These are phyloP conservation scores for Chauna torquata DNA, from an alignment of 2,113 vertebrate species.

Conservation along the genomic window DNA sequence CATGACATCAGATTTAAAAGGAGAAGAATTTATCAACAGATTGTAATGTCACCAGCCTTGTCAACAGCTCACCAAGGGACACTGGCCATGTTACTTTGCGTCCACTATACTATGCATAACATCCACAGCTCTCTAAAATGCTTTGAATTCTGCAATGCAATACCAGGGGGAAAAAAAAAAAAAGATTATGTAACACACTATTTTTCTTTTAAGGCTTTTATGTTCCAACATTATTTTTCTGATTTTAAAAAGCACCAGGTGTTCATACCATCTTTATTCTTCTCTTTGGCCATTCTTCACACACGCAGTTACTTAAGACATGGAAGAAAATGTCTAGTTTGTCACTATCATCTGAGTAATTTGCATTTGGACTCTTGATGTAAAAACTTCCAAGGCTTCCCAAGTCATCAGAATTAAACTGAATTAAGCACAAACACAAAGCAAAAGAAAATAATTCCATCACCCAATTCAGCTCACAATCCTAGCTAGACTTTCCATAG, in stretches of 20 bases:
- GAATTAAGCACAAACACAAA: not conserved
- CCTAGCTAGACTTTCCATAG: slow-evolving; percentile 33
- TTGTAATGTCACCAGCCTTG: not conserved
- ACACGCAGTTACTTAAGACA: not conserved
- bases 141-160: not conserved
- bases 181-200: not conserved
- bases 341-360: not conserved
- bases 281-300: not conserved
- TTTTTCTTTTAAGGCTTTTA: slow-evolving; percentile 1
- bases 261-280: not conserved
- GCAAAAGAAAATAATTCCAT: not conserved
- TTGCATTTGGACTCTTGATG: not conserved
- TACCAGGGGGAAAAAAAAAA: not conserved
- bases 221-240: not conserved
- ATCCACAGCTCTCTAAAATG: not conserved
- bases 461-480: slow-evolving; percentile 19
- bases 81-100: not conserved
- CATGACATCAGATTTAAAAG: not conserved
- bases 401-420: slow-evolving; percentile 38
- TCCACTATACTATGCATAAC: not conserved
- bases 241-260: not conserved
- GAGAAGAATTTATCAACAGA: not conserved
- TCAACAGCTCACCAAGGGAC: not conserved
- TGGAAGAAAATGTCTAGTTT: not conserved
- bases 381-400: not conserved